Evolutionary conservation across 1,140 invertebrate species (phyloP).

Genomic region (Coelopa frigida): DNA sequence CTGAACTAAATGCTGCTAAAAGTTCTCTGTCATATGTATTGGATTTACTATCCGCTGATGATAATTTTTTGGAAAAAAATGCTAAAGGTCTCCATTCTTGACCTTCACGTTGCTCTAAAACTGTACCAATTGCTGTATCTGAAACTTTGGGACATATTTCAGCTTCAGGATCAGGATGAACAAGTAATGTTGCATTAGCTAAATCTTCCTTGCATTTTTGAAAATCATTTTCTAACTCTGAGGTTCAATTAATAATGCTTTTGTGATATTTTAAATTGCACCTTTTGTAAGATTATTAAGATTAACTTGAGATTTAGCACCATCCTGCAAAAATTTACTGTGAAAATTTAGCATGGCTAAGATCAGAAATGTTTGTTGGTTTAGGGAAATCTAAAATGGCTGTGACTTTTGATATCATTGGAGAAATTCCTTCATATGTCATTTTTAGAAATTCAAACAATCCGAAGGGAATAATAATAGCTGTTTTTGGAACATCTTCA

Average conservation of each 20-base stretch:
- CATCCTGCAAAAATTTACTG: not conserved
- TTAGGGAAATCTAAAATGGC: too few relatives aligned
- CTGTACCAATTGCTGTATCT: conserved; percentile 18
- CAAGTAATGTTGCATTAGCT: conserved; percentile 13
- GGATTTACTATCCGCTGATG: conserved; percentile 20
- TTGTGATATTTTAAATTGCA: conserved; percentile 17
- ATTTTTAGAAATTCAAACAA: too few relatives aligned
- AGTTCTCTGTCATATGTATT: conserved; percentile 40
- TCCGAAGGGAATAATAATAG: too few relatives aligned
- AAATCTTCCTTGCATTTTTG: conserved; percentile 21
- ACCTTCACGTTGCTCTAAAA: conserved; percentile 16
- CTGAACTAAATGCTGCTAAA: conserved; percentile 26
- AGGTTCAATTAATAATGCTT: conserved; percentile 20
- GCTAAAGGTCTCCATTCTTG: conserved; percentile 20
- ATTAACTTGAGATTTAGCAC: not conserved
- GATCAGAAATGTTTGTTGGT: too few relatives aligned
- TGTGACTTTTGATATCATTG: too few relatives aligned
- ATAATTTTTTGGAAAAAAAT: conserved; percentile 27
- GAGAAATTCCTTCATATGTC: too few relatives aligned
- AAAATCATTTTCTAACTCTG: conserved; percentile 18
- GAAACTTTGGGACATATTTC: conserved; percentile 14
- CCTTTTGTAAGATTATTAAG: not conserved
- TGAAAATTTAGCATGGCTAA: conserved; percentile 11
- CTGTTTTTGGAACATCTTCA: too few relatives aligned
- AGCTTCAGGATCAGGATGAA: conserved; percentile 1